Evolutionary conservation across 2,888 invertebrate genomes (phyloP).

Genomic region (Drosophila antonietae): DNA sequence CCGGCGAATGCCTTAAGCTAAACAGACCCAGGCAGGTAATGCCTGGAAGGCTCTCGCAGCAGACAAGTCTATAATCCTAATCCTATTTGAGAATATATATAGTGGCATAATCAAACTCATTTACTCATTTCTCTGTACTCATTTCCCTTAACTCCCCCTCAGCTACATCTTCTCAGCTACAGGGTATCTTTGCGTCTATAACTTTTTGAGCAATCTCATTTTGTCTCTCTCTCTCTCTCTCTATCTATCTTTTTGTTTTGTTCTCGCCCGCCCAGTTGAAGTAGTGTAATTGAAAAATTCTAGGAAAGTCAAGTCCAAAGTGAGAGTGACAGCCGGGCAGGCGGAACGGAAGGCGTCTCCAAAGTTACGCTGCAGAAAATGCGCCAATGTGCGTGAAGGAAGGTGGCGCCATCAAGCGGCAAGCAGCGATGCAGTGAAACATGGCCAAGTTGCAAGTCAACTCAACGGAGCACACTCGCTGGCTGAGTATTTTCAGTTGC

Average conservation of each 20-base stretch:
- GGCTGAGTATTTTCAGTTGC: constrained; percentile 1
- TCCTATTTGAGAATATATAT: neutral
- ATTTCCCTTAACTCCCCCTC: neutral
- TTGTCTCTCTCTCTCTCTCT: neutral
- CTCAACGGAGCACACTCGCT: constrained; percentile 2
- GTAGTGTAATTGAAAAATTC: constrained; percentile 80
- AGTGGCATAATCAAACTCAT: neutral
- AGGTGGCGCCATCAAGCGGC: constrained; percentile 22
- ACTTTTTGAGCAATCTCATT: neutral
- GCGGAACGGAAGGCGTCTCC: constrained; percentile 68
- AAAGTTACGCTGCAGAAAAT: constrained; percentile 78
- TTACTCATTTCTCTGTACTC: neutral
- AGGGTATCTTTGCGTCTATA: constrained; percentile 16
- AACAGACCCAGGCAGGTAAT: neutral
- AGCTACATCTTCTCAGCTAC: neutral
- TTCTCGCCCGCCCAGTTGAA: constrained; percentile 57
- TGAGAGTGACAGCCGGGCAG: constrained; percentile 75
- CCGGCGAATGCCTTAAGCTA: constrained; percentile 9
- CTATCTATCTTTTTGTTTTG: neutral
- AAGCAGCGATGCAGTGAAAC: constrained; percentile 51
- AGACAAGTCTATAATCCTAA: no score
- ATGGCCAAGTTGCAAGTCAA: constrained; percentile 58
- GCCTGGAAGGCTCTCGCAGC: no score
- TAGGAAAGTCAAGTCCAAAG: constrained; percentile 81
- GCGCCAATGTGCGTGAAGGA: constrained; percentile 54